A percentile compares a stretch with the other conserved stretches of the same genome.
Evolutionary conservation across 2,113 vertebrate species (phyloP).

Genomic region (Pogonocichla stellata): DNA sequence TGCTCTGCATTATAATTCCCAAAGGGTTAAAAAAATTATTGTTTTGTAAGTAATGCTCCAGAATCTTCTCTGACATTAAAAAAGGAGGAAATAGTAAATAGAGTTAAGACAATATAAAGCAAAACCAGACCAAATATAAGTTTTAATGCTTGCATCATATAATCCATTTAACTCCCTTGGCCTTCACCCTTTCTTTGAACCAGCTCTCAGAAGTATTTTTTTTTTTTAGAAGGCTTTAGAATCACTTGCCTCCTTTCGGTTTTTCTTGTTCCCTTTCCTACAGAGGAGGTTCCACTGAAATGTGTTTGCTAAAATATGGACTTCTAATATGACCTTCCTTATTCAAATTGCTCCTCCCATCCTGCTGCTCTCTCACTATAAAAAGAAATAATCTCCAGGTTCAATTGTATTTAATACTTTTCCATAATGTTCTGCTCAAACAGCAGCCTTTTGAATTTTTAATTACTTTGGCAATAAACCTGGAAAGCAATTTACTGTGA

Average conservation of each 20-base stretch:
- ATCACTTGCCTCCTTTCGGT: neutral
- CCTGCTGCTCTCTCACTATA: neutral
- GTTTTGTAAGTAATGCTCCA: neutral
- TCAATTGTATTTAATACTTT: neutral
- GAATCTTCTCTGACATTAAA: neutral
- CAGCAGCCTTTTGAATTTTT: conserved; percentile 44
- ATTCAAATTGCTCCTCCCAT: neutral
- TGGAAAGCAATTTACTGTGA: conserved; percentile 21
- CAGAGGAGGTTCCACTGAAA: neutral
- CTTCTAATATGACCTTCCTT: neutral
- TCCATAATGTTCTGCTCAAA: conserved; percentile 14
- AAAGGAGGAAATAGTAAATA: neutral
- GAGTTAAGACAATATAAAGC: neutral
- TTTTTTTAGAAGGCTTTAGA: neutral
- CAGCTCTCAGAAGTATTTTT: neutral
- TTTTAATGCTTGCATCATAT: neutral
- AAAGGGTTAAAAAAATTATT: neutral
- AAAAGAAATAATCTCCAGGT: neutral
- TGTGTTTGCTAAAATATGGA: neutral
- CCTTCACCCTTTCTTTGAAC: neutral
- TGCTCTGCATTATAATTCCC: neutral
- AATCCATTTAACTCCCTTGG: neutral
- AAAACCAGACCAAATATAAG: neutral
- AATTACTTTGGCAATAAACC: conserved; percentile 39
- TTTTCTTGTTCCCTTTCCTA: neutral